Evolutionary conservation across 2,113 vertebrate species (phyloP).

Genomic region (Lasiurus cinereus): DNA sequence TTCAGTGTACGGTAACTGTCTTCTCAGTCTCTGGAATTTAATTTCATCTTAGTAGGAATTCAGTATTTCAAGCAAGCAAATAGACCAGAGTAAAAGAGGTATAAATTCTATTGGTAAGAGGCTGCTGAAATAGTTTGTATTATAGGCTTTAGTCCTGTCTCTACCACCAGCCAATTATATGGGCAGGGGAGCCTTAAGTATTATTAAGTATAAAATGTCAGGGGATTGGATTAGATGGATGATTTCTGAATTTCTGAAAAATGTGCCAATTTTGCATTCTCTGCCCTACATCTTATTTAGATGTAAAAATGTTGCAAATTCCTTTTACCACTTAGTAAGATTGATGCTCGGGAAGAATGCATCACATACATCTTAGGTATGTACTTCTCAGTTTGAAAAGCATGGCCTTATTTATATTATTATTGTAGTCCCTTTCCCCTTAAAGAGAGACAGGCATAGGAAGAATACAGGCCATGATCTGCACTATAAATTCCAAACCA

Average conservation of each 20-base stretch:
- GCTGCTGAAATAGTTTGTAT: conserved; percentile 28
- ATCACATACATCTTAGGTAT: neutral
- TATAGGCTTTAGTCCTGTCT: neutral
- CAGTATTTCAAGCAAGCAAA: neutral
- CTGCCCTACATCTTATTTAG: conserved; percentile 5
- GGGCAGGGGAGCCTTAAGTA: neutral
- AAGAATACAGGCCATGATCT: neutral
- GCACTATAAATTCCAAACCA: neutral
- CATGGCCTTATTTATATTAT: neutral
- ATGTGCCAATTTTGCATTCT: conserved; percentile 27
- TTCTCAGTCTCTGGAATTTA: conserved; percentile 50
- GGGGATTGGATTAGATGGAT: neutral
- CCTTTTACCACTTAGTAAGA: neutral
- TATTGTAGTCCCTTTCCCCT: neutral
- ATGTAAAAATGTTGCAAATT: conserved; percentile 18
- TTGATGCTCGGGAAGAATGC: neutral
- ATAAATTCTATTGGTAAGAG: conserved; percentile 39
- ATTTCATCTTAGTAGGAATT: conserved; percentile 47
- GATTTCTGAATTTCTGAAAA: conserved; percentile 16
- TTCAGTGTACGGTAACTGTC: conserved; percentile 18
- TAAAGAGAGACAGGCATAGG: neutral
- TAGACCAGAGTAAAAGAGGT: conserved; percentile 32
- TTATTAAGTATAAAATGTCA: neutral
- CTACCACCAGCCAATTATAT: neutral
- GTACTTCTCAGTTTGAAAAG: neutral